Percentiles rank a stretch among this genome's conserved stretches.
Conservation (phyloP, 2,113 vertebrate genomes). For the Sylvietta virens region DNA sequence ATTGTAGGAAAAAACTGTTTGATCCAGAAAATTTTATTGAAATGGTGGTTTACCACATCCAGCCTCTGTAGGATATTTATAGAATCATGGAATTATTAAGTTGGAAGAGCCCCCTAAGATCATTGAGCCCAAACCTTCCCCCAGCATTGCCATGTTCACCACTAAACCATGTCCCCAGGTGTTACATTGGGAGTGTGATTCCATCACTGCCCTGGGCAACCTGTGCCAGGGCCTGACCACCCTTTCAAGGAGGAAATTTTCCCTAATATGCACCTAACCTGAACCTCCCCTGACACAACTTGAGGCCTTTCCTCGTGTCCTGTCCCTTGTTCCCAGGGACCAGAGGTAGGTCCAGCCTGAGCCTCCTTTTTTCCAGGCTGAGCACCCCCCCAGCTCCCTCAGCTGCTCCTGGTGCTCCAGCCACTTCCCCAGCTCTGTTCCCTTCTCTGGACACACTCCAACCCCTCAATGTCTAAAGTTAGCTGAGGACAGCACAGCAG, state of each 20-base stretch:
- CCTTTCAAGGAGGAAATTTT: not conserved
- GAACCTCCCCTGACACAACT: not conserved
- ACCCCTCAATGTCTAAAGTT: not conserved
- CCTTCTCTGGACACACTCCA: not conserved
- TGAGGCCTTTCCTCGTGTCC: not conserved
- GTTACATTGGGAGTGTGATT: not conserved
- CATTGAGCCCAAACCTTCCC: not conserved
- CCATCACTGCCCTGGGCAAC: not conserved
- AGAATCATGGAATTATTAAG: not conserved
- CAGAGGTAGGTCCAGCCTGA: not conserved
- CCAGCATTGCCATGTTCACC: not conserved
- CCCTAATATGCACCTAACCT: not conserved
- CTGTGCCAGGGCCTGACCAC: not conserved
- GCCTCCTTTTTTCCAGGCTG: not conserved
- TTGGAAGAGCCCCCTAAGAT: not conserved
- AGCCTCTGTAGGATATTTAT: not conserved
- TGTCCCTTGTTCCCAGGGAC: not conserved
- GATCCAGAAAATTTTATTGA: not conserved
- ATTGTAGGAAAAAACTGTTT: not conserved
- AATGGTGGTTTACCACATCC: not conserved
- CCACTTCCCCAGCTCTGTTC: not conserved
- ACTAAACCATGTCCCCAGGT: not conserved
- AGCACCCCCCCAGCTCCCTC: not conserved
- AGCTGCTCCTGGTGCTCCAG: not conserved
- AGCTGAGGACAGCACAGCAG: accelerated